Base-by-base conservation (phyloP, 2,113 vertebrate genomes). In the Sclerurus mexicanus region DNA sequence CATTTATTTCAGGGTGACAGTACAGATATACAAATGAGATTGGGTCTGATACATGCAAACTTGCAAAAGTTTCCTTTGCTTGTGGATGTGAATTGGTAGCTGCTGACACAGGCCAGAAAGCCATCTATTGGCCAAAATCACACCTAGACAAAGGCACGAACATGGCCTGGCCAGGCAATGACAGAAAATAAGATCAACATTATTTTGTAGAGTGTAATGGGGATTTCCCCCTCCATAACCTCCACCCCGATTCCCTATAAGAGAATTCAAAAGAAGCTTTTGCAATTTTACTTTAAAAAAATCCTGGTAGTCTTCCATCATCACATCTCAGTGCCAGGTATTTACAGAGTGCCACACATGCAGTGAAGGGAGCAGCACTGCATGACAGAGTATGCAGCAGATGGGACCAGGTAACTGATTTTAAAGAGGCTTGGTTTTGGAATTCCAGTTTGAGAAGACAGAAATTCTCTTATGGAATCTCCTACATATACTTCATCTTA, bases 161-260 rank as follows among this genome's bases (percentile, higher is more conserved):
- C 0, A 0, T 1, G 2, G 44, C 27, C n/a, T 16, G 52, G 25
- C 5, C 59, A 62, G 39, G 35, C 35, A 79, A 40, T 20, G 19
- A 12, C 66, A 60, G 31, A 76, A 87, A 86, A 68, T 4, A 6
- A 77, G 12, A 59, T 33, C 7, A 33, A 68, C 16, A 16, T 33
- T 76, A 39, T 53, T 76, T 46, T 39, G 7, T 28, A 50, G 30
- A 60, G 9, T 6, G 7, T 24, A 31, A 24, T 2, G 0, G 23
- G 10, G 21, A 55, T 49, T 69, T 69, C 18, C 6, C 9, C 2
- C 12, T 55, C 40, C 17, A 42, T 14, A 55, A 28, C 6, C n/a
- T 55, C 33, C 33, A 39, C 10, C 12, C 18, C 5, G 9, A 47
- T 30, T 35, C 28, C 39, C 21, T 7, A 2, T 37, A 63, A 72